These are phyloP conservation scores for Cotesia glomerata DNA, from an alignment of 1,140 invertebrate genomes.

Conservation along the genomic window DNA sequence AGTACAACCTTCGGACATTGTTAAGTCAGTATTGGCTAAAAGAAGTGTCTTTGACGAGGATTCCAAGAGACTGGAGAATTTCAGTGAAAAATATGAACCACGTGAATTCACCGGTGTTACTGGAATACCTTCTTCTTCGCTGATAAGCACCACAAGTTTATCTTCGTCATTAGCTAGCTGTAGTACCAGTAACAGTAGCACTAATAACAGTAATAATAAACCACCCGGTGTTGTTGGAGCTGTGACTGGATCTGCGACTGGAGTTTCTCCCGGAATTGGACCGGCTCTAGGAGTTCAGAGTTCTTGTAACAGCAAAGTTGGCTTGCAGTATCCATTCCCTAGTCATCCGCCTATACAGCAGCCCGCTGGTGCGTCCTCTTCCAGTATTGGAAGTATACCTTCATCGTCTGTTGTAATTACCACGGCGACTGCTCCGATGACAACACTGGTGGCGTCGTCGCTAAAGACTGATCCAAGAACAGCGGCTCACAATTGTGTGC, in stretches of 20 bases:
- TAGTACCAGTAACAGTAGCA: neutral
- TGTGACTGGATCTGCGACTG: neutral
- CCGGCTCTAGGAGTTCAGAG: conserved; percentile 19
- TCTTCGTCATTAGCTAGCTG: neutral
- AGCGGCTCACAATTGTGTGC: conserved; percentile 47
- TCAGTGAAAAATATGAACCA: conserved; percentile 85
- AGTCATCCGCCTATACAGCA: conserved; percentile 70
- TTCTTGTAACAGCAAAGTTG: conserved; percentile 62
- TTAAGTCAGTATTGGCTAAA: conserved; percentile 89
- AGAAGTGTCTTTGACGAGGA: conserved; percentile 96
- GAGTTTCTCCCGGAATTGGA: conserved; percentile 19
- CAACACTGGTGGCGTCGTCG: conserved; percentile 30
- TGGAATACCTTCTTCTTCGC: conserved; percentile 11
- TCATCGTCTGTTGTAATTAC: conserved; percentile 19
- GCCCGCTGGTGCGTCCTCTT: conserved; percentile 15
- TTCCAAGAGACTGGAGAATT: conserved; percentile 88
- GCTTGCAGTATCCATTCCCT: conserved; percentile 82
- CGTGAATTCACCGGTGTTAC: conserved; percentile 66
- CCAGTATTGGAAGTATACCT: conserved; percentile 29
- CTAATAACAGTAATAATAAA: too few relatives aligned
- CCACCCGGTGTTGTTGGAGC: neutral
- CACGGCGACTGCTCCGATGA: conserved; percentile 1
- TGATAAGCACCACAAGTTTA: neutral
- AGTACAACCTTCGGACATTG: conserved; percentile 90
- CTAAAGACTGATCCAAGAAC: conserved; percentile 47